A percentile compares a stretch with the other conserved stretches of the same genome.
Conservation (phyloP, 2,797 vertebrate genomes). For the Peromyscus attwateri region DNA sequence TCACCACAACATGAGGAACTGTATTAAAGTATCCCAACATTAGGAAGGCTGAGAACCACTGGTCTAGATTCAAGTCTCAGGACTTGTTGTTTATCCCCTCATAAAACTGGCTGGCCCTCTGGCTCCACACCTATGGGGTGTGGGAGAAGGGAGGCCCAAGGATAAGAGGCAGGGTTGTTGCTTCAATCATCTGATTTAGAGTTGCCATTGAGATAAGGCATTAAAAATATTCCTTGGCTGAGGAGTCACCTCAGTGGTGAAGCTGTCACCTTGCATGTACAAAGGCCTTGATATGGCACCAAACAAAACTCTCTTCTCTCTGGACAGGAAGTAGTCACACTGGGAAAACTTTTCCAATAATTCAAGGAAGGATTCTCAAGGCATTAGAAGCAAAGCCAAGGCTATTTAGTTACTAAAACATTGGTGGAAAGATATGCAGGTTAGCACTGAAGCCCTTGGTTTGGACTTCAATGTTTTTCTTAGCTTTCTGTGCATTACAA, state of each 20-base stretch:
- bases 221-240: not conserved
- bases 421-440: not conserved
- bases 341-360: conserved; percentile 24
- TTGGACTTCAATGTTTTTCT: conserved; percentile 55
- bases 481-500: conserved; percentile 37
- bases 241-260: not conserved
- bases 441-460: conserved; percentile 55
- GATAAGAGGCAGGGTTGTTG: not conserved
- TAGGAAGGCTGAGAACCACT: not conserved
- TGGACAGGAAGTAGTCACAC: not conserved
- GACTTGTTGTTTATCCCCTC: not conserved
- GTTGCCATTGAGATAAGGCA: not conserved
- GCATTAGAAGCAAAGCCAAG: not conserved
- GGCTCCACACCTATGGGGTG: not conserved
- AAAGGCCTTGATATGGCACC: not conserved
- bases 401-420: not conserved
- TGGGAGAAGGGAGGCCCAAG: not conserved
- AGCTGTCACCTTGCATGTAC: not conserved
- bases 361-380: not conserved
- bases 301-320: not conserved
- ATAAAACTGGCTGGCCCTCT: not conserved
- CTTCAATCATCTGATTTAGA: not conserved
- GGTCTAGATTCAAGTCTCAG: not conserved
- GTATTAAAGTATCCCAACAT: not conserved
- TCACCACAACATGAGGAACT: not conserved